Evolutionary conservation across 2,888 invertebrate species (phyloP).

Genomic region (Eupeodes latifasciatus): DNA sequence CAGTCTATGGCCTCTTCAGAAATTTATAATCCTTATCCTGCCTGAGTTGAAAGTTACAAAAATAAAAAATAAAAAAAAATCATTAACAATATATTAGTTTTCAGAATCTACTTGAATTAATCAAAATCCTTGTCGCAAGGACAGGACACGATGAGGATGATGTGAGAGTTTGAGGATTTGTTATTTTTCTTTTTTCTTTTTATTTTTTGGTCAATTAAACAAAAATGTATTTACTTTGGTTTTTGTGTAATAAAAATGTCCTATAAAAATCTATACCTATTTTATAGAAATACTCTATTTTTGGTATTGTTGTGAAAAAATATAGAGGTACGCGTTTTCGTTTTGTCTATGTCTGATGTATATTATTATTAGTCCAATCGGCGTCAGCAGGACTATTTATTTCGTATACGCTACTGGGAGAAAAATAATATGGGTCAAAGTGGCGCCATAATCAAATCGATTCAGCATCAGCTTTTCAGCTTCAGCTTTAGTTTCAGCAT

Average conservation of each 20-base stretch:
- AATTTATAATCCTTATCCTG: conserved; percentile 58
- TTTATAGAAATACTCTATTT: neutral
- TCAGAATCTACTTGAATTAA: conserved; percentile 54
- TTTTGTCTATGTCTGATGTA: conserved; percentile 50
- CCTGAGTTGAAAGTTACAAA: neutral
- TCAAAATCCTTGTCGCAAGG: conserved; percentile 38
- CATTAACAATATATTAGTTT: conserved; percentile 43
- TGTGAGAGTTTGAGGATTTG: neutral
- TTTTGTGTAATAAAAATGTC: conserved; percentile 24
- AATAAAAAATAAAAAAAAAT: neutral
- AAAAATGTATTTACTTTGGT: conserved; percentile 31
- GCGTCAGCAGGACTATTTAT: conserved; percentile 68
- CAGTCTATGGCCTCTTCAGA: conserved; percentile 16
- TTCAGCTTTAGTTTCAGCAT: conserved; percentile 31
- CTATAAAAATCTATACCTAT: conserved; percentile 1
- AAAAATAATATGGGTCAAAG: conserved; percentile 69
- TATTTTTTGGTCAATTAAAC: conserved; percentile 42
- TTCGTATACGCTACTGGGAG: conserved; percentile 50
- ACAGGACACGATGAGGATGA: neutral
- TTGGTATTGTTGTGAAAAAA: neutral
- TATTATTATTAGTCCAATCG: conserved; percentile 48
- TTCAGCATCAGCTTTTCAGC: conserved; percentile 23
- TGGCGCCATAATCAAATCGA: conserved; percentile 75
- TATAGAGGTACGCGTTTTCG: conserved; percentile 41
- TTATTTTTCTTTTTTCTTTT: conserved; percentile 19